Evolutionary conservation across 2,888 invertebrate genomes (phyloP).

Genomic region (Sesia bembeciformis): DNA sequence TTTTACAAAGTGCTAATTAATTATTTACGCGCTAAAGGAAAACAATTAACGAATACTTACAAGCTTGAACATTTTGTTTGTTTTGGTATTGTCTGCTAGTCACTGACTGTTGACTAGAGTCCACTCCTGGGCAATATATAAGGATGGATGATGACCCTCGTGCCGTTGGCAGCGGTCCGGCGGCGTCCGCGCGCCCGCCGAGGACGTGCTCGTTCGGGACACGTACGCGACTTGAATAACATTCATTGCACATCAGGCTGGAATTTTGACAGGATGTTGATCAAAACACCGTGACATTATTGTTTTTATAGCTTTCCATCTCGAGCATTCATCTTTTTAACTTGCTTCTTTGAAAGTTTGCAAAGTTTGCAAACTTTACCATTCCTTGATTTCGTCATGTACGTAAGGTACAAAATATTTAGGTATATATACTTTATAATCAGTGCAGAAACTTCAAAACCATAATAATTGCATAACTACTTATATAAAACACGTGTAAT

Average conservation of each 20-base stretch:
- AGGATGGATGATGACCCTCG: conserved; percentile 49
- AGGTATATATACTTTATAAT: too few species aligned
- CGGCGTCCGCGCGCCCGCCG: background rate
- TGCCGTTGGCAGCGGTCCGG: background rate
- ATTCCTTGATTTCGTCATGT: too few species aligned
- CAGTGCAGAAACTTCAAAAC: too few species aligned
- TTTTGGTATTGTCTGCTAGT: conserved; percentile 24
- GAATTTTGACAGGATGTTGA: conserved; percentile 32
- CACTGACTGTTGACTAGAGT: conserved; percentile 39
- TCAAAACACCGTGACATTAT: background rate
- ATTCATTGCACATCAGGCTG: conserved; percentile 19
- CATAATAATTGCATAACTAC: too few species aligned
- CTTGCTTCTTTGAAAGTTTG: too few species aligned
- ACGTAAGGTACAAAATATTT: too few species aligned
- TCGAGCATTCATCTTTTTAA: too few species aligned
- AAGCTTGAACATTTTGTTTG: conserved; percentile 64
- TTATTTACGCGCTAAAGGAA: too few species aligned
- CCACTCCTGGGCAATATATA: conserved; percentile 42
- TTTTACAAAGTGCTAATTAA: too few species aligned
- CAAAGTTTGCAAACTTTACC: too few species aligned
- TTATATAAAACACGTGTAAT: too few species aligned
- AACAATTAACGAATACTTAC: conserved; percentile 23
- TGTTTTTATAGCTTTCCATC: too few species aligned
- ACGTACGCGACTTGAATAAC: conserved; percentile 48
- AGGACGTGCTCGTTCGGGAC: conserved; percentile 18